A percentile compares a stretch with the other conserved stretches of the same genome.
These are phyloP conservation scores for Fulica atra DNA, from an alignment of 2,113 vertebrate genomes.

Conservation along the genomic window DNA sequence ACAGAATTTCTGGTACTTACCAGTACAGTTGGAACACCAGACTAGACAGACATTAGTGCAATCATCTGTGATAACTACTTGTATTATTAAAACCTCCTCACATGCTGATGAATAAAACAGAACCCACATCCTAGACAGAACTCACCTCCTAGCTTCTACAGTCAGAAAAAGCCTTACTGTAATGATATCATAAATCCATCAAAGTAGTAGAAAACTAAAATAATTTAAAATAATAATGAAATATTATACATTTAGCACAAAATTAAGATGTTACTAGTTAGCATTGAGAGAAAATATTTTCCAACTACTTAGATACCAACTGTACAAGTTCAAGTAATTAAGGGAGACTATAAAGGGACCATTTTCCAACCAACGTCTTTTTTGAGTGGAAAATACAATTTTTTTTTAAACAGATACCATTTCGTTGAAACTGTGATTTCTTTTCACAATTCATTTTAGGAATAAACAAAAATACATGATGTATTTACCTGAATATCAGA, in stretches of 20 bases:
- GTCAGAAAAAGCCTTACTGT: neutral
- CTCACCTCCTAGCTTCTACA: neutral
- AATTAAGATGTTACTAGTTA: neutral
- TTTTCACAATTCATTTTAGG: neutral
- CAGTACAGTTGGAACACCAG: neutral
- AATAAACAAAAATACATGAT: neutral
- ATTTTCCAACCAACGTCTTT: neutral
- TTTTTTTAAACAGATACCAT: neutral
- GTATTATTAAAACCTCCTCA: neutral
- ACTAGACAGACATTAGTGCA: neutral
- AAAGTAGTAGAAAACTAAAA: neutral
- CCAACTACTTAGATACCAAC: neutral
- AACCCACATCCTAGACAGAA: neutral
- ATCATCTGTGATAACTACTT: neutral
- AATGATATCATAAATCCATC: neutral
- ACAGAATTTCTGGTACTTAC: neutral
- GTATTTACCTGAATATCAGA: neutral
- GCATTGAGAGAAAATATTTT: neutral
- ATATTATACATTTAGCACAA: neutral
- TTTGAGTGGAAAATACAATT: neutral
- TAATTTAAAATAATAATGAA: neutral
- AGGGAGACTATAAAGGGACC: neutral
- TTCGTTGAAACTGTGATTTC: neutral
- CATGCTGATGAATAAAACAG: neutral
- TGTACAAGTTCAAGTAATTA: neutral